Evolutionary conservation across 2,797 vertebrate species (phyloP).

Genomic region (Crypturellus tataupa): DNA sequence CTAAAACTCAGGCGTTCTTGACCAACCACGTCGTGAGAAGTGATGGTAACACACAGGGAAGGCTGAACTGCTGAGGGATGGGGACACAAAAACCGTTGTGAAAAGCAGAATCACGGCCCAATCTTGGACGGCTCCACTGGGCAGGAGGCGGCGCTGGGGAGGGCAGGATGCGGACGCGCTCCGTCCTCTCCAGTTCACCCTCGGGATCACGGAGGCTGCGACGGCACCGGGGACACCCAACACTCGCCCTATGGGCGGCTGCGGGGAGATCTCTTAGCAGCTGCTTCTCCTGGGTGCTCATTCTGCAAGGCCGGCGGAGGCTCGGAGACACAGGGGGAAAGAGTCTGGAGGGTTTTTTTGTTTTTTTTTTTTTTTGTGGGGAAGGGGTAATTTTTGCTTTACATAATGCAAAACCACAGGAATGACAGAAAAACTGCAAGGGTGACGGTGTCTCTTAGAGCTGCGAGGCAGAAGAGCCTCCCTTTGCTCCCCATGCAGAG

Average conservation of each 20-base stretch:
- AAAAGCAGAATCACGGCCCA: background rate
- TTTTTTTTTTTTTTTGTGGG: too few species aligned
- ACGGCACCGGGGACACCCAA: background rate
- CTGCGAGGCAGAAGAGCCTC: too few species aligned
- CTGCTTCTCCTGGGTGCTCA: background rate
- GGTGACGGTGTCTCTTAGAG: too few species aligned
- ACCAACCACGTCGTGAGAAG: rapidly evolving
- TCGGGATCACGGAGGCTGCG: background rate
- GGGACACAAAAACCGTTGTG: rapidly evolving
- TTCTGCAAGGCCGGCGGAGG: rapidly evolving
- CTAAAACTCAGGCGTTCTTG: background rate
- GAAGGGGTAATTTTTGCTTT: too few species aligned
- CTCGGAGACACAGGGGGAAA: background rate
- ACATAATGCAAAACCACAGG: too few species aligned
- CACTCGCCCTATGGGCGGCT: background rate
- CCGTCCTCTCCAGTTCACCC: background rate
- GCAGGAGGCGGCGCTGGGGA: background rate
- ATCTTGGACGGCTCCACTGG: background rate
- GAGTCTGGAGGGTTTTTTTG: background rate
- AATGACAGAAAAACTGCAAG: too few species aligned
- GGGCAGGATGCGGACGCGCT: too few species aligned
- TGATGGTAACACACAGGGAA: rapidly evolving
- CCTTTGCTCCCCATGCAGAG: slow-evolving; percentile 16
- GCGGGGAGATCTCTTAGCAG: rapidly evolving
- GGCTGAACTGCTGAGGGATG: rapidly evolving